Evolutionary conservation across 2,888 invertebrate species (phyloP).

Genomic region (Melinaea menophilus): DNA sequence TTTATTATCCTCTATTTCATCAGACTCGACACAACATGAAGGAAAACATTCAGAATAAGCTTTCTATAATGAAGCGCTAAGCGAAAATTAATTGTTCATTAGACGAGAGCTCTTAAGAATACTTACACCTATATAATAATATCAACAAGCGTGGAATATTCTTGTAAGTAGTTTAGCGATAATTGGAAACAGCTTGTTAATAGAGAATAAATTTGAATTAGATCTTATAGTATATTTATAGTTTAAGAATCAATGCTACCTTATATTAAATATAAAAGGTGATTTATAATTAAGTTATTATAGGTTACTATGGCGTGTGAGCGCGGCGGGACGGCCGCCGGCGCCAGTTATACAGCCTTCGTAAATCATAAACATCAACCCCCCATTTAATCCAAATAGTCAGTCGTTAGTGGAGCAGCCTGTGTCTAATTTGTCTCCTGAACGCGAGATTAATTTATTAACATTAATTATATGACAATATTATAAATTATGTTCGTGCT

Average conservation of each 20-base stretch:
- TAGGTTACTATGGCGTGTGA: constrained; percentile 13
- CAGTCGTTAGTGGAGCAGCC: constrained; percentile 76
- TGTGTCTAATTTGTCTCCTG: constrained; percentile 77
- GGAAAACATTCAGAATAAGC: constrained; percentile 35
- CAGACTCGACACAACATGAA: constrained; percentile 26
- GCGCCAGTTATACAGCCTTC: constrained; percentile 75
- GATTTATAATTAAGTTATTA: too few species aligned
- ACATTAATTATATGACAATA: constrained; percentile 75
- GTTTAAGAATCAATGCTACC: too few species aligned
- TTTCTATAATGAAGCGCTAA: constrained; percentile 43
- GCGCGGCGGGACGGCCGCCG: constrained; percentile 46
- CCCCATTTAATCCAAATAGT: constrained; percentile 78
- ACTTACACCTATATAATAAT: constrained; percentile 14
- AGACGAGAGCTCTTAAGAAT: constrained; percentile 28
- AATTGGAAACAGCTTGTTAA: too few species aligned
- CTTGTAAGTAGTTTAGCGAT: too few species aligned
- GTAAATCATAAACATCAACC: constrained; percentile 78
- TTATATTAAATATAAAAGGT: too few species aligned
- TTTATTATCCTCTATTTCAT: constrained; percentile 42
- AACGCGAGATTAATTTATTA: constrained; percentile 77
- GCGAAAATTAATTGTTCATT: constrained; percentile 51
- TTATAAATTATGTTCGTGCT: constrained; percentile 27
- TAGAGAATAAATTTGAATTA: too few species aligned
- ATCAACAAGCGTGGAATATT: too few species aligned
- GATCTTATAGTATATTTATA: too few species aligned